phyloP scores from a whole-genome alignment of 2,797 vertebrate species.

The Mus caroli region DNA sequence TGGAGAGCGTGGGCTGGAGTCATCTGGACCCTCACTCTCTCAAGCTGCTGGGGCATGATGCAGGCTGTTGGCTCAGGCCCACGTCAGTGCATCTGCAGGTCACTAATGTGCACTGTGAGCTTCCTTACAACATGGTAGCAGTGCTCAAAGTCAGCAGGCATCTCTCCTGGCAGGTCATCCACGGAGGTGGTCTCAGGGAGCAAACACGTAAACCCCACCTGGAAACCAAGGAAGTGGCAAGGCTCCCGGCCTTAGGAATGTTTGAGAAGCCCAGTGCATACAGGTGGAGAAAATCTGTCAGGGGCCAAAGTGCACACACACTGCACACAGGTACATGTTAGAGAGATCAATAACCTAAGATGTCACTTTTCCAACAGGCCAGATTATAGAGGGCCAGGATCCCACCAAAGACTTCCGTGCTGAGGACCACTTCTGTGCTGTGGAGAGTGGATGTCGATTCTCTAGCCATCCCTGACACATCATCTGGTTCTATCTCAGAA shows the following conservation, averaged over 20 bases:
- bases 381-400: not conserved
- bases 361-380: not conserved
- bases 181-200: not conserved
- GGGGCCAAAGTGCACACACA: no score
- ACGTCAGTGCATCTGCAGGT: not conserved
- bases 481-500: not conserved
- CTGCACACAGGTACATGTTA: not conserved
- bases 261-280: not conserved
- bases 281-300: not conserved
- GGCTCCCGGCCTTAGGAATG: not conserved
- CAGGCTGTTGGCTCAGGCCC: not conserved
- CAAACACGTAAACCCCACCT: not conserved
- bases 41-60: not conserved
- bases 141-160: not conserved
- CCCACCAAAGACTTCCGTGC: not conserved
- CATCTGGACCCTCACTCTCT: not conserved
- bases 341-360: not conserved
- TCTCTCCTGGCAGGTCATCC: not conserved
- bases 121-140: not conserved
- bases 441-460: not conserved
- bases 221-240: not conserved
- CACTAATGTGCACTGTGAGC: not conserved
- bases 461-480: not conserved
- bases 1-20: not conserved
- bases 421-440: not conserved